Conservation (phyloP, 2,797 vertebrate species). For the Tiaroga cobitis region DNA sequence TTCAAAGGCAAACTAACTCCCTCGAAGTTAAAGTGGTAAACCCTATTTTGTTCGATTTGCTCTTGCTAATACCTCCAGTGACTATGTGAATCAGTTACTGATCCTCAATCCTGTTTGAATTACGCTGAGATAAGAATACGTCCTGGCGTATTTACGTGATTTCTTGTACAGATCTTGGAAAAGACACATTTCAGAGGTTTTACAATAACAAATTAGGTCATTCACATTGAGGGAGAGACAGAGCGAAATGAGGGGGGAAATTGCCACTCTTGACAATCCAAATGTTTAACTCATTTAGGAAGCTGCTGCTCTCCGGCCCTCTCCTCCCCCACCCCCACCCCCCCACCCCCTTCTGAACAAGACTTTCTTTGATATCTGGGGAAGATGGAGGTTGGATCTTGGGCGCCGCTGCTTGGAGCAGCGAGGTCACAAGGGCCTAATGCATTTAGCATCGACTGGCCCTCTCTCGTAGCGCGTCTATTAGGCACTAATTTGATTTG, state of each 20-base stretch:
- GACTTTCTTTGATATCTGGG: slow-evolving; percentile 88
- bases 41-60: slow-evolving; percentile 52
- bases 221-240: slow-evolving; percentile 51
- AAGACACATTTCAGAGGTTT: slow-evolving; percentile 60
- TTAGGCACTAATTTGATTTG: slow-evolving; percentile 95
- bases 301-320: slow-evolving; percentile 74
- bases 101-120: slow-evolving; percentile 30
- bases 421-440: slow-evolving; percentile 95
- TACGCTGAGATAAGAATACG: slow-evolving; percentile 41
- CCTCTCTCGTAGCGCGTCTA: slow-evolving; percentile 89
- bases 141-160: slow-evolving; percentile 55
- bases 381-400: slow-evolving; percentile 83
- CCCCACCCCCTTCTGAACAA: slow-evolving; percentile 85
- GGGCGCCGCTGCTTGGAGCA: slow-evolving; percentile 86
- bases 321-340: no score
- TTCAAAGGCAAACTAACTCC: slow-evolving; percentile 36
- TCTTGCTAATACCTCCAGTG: slow-evolving; percentile 41
- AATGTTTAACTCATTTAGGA: slow-evolving; percentile 88
- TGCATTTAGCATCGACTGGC: slow-evolving; percentile 99
- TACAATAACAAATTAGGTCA: slow-evolving; percentile 65
- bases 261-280: slow-evolving; percentile 73
- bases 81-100: slow-evolving; percentile 23
- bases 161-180: slow-evolving; percentile 56
- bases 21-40: slow-evolving; percentile 44
- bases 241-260: slow-evolving; percentile 55